A percentile compares a stretch with the other conserved stretches of the same genome.
Evolutionary conservation across 2,888 invertebrate species (phyloP).

Genomic region (Caenorhabditis panamensis): DNA sequence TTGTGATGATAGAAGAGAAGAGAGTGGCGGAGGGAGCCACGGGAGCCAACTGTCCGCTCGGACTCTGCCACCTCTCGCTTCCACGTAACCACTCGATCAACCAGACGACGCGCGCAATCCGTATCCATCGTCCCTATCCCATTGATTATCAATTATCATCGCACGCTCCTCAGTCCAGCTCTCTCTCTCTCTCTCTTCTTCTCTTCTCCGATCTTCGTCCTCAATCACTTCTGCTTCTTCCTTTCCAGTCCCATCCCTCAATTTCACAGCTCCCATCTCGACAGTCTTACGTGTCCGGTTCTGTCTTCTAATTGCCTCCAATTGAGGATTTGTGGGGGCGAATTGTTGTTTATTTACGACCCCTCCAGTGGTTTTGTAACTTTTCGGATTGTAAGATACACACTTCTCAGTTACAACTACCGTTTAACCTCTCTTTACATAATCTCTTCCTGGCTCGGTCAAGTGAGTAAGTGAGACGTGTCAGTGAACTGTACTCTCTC

Average conservation of each 20-base stretch:
- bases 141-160: conserved; percentile 54
- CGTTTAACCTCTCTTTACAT: too few relatives aligned
- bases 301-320: conserved; percentile 22
- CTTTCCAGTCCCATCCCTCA: not conserved
- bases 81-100: conserved; percentile 18
- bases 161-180: conserved; percentile 20
- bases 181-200: not conserved
- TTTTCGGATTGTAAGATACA: not conserved
- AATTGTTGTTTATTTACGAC: conserved; percentile 8
- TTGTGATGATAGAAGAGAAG: conserved; percentile 20
- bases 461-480: too few relatives aligned
- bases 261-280: not conserved
- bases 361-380: conserved; percentile 1
- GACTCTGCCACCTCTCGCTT: conserved; percentile 8
- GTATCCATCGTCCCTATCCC: conserved; percentile 17
- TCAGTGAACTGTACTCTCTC: too few relatives aligned
- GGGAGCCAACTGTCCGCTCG: conserved; percentile 1
- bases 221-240: conserved; percentile 5
- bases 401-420: not conserved
- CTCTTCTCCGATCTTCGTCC: not conserved
- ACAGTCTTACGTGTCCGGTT: not conserved
- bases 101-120: not conserved
- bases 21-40: not conserved
- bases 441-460: too few relatives aligned
- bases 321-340: conserved; percentile 18